Evolutionary conservation across 2,888 invertebrate genomes (phyloP), one percentile per base, ranked within the genome.

Genomic region (Ellobium chinense): DNA sequence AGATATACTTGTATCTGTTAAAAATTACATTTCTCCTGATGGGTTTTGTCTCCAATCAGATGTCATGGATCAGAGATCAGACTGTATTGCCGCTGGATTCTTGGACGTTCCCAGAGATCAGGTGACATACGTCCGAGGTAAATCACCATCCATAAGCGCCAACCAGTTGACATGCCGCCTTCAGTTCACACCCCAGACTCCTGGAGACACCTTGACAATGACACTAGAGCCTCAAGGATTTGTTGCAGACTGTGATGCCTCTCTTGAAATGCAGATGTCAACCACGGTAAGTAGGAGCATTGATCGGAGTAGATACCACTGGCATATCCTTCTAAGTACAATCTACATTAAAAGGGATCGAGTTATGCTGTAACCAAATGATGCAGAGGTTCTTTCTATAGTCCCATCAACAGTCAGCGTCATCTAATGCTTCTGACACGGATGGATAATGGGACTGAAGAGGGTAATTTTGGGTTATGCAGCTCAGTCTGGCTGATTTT

Each of bases 91-190:
- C 3, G 70, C 62, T 37, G 78, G 78, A 18, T 36, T 56, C 34
- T 46, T 79, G 37, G 78, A 79, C 36, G 4, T 79, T 37, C 78
- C 78, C 1, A 72, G 78, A 37, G 73, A 54, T 29, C 78, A 79
- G 27, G 37, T n/a, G 9, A 56, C 37, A 5, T 65, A 36, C 36
- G 34, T 79, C 21, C 9, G 9, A 9, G 78, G 34, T 12, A 37
- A 60, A 7, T 68, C 78, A 2, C 27, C 31, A 18, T 37, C 34
- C 31, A 9, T 4, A 24, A 37, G 36, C n/a, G 31, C 66, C 7
- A 24, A 5, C 29, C 5, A 27, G 14, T 18, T 63, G 18, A 54
- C 29, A 5, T 79, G 78, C 29, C 27, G 9, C 21, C 39, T 72
- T 27, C 56, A 56, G 78, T 73, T 79, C 29, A 18, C 24, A 39